Evolutionary conservation across 2,888 invertebrate species (phyloP), one percentile per base, ranked within the genome.

Genomic region (Mycogona germanica): DNA sequence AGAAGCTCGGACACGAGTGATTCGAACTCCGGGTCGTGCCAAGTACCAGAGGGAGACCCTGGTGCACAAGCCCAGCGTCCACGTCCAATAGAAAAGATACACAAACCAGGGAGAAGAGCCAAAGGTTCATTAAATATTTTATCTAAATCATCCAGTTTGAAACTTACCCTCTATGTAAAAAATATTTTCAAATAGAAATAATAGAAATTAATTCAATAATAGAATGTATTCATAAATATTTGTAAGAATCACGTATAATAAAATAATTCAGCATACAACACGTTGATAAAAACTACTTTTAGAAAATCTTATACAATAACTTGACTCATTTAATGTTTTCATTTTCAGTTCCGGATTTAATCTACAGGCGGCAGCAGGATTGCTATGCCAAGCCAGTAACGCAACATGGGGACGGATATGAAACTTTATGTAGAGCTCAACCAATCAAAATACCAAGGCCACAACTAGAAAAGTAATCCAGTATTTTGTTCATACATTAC

Each of bases 1-100:
- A 28, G 57, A n/a, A 55, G 57, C 41, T 57, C 57, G 25, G 57
- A 57, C 45, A 57, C 57, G 5, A 57, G 57, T 32, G 57, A 57
- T 51, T 57, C 57, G 9, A 57, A 56, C 32, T 57, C 57, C 26
- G 57, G 57, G 28, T 53, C 48, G 17, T 53, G 53, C 32, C 47
- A 57, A 28, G 51, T 38, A 26, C 35, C 37, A 35, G 49, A 49
- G 30, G 46, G 46, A 23, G 49, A 35, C 17, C 19, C 35, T 26
- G 44, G 21, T 30, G 23, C 44, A 17, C 53, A 47, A 48, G 32
- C 23, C 30, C 53, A 53, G 14, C 23, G 25, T 9, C 40, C 37
- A 40, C 46, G 48, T 35, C 53, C 46, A 53, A 53, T 48, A 28
- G 53, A 57, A 28, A 57, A 57, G 38, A 35, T 54, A 28, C 26